Evolutionary conservation across 2,888 invertebrate species (phyloP).

Genomic region (Drosophila mercatorum): DNA sequence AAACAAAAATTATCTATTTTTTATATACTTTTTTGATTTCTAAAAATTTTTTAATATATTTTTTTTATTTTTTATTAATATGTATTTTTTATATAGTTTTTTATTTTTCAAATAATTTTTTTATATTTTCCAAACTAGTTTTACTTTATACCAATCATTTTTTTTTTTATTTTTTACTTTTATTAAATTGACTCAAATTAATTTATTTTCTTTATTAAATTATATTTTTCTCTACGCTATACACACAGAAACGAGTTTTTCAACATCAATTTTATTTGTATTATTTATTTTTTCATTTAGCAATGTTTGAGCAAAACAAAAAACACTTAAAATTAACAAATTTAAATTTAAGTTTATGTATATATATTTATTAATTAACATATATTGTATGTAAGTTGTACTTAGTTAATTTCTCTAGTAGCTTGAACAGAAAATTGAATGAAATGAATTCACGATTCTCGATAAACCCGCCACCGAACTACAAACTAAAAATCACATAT

Average conservation of each 20-base stretch:
- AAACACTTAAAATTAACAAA: constrained; percentile 48
- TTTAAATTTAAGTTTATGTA: constrained; percentile 38
- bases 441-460: constrained; percentile 34
- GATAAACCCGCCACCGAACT: constrained; percentile 68
- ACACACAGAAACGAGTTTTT: background rate
- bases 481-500: constrained; percentile 77
- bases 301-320: constrained; percentile 46
- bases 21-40: background rate
- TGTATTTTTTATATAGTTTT: too few species aligned
- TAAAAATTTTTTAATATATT: too few species aligned
- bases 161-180: constrained; percentile 4
- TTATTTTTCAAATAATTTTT: background rate
- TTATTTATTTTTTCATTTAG: constrained; percentile 23
- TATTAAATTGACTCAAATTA: background rate
- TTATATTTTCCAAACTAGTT: background rate
- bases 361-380: background rate
- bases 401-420: constrained; percentile 35
- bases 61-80: too few species aligned
- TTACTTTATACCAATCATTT: too few species aligned
- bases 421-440: constrained; percentile 26
- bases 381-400: constrained; percentile 60
- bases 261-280: background rate
- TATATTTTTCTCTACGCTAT: background rate
- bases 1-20: too few species aligned
- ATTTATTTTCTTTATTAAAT: background rate